Evolutionary conservation across 2,888 invertebrate genomes (phyloP).

Genomic region (Drosophila diplacantha): DNA sequence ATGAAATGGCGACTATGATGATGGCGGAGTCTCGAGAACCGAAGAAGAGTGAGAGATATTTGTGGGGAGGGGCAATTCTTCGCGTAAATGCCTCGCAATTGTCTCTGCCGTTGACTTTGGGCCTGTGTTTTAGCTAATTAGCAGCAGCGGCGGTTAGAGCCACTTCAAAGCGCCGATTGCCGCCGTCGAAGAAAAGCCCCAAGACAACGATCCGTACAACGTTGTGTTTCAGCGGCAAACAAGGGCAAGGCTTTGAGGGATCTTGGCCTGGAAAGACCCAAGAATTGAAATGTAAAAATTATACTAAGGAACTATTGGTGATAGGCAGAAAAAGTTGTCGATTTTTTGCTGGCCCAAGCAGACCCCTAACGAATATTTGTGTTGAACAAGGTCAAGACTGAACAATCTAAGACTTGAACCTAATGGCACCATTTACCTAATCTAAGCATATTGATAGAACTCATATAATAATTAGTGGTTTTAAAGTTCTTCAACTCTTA

Average conservation of each 20-base stretch:
- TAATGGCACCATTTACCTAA: neutral
- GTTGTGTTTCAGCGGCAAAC: constrained; percentile 14
- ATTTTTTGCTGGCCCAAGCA: neutral
- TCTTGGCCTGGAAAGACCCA: neutral
- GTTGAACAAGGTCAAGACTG: neutral
- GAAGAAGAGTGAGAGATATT: constrained; percentile 35
- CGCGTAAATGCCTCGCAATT: constrained; percentile 57
- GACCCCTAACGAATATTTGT: neutral
- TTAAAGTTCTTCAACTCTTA: neutral
- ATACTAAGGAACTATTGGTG: neutral
- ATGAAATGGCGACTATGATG: constrained; percentile 46
- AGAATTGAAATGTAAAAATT: neutral
- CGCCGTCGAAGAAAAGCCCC: constrained; percentile 45
- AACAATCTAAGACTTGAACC: neutral
- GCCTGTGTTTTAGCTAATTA: constrained; percentile 55
- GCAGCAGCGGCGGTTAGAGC: constrained; percentile 23
- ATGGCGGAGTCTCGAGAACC: constrained; percentile 12
- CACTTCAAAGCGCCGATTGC: constrained; percentile 16
- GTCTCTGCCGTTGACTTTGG: constrained; percentile 33
- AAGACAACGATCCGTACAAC: constrained; percentile 25
- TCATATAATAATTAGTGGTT: neutral
- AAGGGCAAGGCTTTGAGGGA: constrained; percentile 23
- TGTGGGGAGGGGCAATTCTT: constrained; percentile 17
- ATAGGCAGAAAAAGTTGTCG: neutral
- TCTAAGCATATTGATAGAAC: neutral